A percentile compares a stretch with the other conserved stretches of the same genome.
Evolutionary conservation across 2,113 vertebrate species (phyloP).

Genomic region (Prochilodus magdalenae): DNA sequence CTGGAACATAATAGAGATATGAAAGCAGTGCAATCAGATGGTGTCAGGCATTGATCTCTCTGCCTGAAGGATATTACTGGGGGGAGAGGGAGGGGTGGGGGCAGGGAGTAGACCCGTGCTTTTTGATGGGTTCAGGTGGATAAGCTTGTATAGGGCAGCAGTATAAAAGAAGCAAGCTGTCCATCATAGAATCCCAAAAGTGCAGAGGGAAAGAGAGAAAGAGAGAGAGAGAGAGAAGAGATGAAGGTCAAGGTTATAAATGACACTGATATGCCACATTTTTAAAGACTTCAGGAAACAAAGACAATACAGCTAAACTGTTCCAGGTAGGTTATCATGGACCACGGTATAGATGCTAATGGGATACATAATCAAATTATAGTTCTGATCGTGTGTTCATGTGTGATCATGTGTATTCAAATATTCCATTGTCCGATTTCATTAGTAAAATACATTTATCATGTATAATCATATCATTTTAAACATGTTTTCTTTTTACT

Average conservation of each 20-base stretch:
- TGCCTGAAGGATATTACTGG: background rate
- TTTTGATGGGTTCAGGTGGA: conserved; percentile 13
- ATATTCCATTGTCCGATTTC: too few species aligned
- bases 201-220: background rate
- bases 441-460: too few species aligned
- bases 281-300: background rate
- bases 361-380: background rate
- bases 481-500: too few species aligned
- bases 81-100: background rate
- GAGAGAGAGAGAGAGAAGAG: conserved; percentile 40
- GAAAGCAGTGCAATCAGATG: background rate
- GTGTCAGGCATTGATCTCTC: conserved; percentile 6
- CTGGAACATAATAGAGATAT: background rate
- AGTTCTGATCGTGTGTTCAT: too few species aligned
- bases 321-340: background rate
- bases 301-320: background rate
- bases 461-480: too few species aligned
- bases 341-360: background rate
- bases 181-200: background rate
- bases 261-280: background rate
- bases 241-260: background rate
- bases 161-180: background rate
- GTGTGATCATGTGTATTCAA: too few species aligned
- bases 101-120: background rate
- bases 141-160: background rate